A percentile compares a stretch with the other conserved stretches of the same genome.
Evolutionary conservation across 2,888 invertebrate genomes (phyloP).

Genomic region (Yponomeuta sedellus): DNA sequence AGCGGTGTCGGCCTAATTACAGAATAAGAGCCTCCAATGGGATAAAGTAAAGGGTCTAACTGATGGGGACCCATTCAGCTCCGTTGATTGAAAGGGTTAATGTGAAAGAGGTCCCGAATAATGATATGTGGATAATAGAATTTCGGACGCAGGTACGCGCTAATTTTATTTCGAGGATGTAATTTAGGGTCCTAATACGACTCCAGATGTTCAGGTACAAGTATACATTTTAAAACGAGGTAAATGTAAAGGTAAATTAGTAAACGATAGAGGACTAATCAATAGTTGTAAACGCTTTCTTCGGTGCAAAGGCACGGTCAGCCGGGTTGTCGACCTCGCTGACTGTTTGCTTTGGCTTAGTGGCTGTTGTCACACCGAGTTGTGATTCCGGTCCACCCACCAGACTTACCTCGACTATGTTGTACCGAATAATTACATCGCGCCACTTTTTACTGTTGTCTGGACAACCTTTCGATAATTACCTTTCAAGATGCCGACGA

Average conservation of each 20-base stretch:
- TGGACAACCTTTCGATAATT: slow-evolving; percentile 1
- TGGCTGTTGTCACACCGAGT: slow-evolving; percentile 14
- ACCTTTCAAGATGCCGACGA: neutral
- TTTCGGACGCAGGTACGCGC: slow-evolving; percentile 43
- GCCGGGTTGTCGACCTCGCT: slow-evolving; percentile 57
- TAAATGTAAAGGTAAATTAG: slow-evolving; percentile 53
- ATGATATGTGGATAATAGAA: slow-evolving; percentile 34
- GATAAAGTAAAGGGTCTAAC: slow-evolving; percentile 49
- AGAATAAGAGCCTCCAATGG: slow-evolving; percentile 41
- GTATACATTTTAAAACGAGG: slow-evolving; percentile 5
- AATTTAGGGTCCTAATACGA: neutral
- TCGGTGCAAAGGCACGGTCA: slow-evolving; percentile 27
- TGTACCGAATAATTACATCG: slow-evolving; percentile 9
- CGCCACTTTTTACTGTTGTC: neutral
- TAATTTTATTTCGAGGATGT: slow-evolving; percentile 31
- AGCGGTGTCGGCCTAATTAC: slow-evolving; percentile 58
- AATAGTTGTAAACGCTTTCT: slow-evolving; percentile 30
- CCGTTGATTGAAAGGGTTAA: slow-evolving; percentile 60
- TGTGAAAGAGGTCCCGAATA: slow-evolving; percentile 27
- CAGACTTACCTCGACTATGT: slow-evolving; percentile 5
- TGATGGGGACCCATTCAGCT: slow-evolving; percentile 62
- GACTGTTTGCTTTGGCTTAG: slow-evolving; percentile 40
- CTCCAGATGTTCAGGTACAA: neutral
- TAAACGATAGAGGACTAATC: slow-evolving; percentile 49
- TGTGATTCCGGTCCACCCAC: slow-evolving; percentile 64